Evolutionary conservation across 2,888 invertebrate species (phyloP), one percentile per base, ranked within the genome.

Genomic region (Baccha elongata): DNA sequence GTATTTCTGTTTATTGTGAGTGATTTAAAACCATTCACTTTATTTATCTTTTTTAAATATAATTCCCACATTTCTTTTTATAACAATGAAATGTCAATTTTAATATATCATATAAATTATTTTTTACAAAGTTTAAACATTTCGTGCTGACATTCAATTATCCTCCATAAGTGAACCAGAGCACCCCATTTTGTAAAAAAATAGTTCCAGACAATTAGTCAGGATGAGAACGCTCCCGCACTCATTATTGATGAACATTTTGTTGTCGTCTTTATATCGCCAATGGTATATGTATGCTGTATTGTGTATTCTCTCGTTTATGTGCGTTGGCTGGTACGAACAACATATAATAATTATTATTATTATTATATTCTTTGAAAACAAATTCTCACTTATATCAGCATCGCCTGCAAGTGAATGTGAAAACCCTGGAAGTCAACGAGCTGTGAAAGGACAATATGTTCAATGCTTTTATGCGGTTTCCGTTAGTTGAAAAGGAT

Each of bases 361-460:
- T n/a, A n/a, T n/a, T n/a, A n/a, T n/a, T n/a, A n/a, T n/a, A n/a
- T 62, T 68, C 37, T 44, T n/a, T n/a, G n/a, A 62, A 62, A 52
- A 37, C 50, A 26, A 44, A 44, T 50, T 65, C 44, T 1, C 15
- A 15, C 55, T 58, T 44, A 75, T 55, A 26, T 50, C 21, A 50
- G 5, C 21, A 23, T 11, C 1, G 1, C 11, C 60, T 40, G 46
- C 69, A 48, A 71, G 53, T 53, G 46, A 67, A 53, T 76, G 69
- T 53, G 48, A 11, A 32, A 26, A 55, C 71, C 65, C 69, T 60
- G 35, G 52, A 67, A 81, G 67, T 72, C 71, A 76, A 81, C 81
- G 81, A 81, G 67, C 81, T 81, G 81, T 81, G 76, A 81, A 81
- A 81, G 76, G 81, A 81, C 76, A 81, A 32, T 7, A 81, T 76